Percentiles rank a stretch among this genome's conserved stretches.
Evolutionary conservation across 2,888 invertebrate genomes (phyloP).

Genomic region (Latheticus oryzae): DNA sequence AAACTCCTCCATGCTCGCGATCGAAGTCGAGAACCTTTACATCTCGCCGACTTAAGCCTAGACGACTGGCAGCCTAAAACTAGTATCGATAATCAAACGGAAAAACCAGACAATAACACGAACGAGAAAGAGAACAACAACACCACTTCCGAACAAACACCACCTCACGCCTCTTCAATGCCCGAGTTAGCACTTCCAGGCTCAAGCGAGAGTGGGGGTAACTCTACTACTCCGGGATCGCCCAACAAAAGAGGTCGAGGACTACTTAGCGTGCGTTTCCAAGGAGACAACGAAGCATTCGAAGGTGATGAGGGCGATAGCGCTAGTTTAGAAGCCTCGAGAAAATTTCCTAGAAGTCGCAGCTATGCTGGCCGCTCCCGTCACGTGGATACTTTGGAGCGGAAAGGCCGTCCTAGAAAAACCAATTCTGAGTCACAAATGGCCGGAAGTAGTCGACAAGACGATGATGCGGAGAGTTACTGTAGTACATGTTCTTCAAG

Average conservation of each 20-base stretch:
- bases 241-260: constrained; percentile 63
- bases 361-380: constrained; percentile 68
- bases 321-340: constrained; percentile 57
- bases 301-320: constrained; percentile 64
- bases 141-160: constrained; percentile 52
- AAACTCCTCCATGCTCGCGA: constrained; percentile 70
- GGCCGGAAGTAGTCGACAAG: constrained; percentile 57
- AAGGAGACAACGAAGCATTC: constrained; percentile 67
- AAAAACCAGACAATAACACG: constrained; percentile 53
- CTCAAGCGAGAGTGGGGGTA: constrained; percentile 53
- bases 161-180: constrained; percentile 72
- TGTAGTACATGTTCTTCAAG: constrained; percentile 91
- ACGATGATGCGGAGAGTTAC: constrained; percentile 80
- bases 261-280: constrained; percentile 68
- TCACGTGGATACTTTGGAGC: constrained; percentile 59
- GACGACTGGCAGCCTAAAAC: constrained; percentile 69
- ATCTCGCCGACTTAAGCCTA: constrained; percentile 70
- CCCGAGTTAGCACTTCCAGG: constrained; percentile 69
- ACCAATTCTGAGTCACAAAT: constrained; percentile 60
- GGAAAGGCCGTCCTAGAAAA: constrained; percentile 57
- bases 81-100: constrained; percentile 55
- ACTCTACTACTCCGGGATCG: constrained; percentile 61
- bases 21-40: constrained; percentile 71
- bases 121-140: constrained; percentile 55
- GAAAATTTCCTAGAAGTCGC: constrained; percentile 67